Conservation (phyloP, 2,888 invertebrate species). For the Andrena hattorfiana region DNA sequence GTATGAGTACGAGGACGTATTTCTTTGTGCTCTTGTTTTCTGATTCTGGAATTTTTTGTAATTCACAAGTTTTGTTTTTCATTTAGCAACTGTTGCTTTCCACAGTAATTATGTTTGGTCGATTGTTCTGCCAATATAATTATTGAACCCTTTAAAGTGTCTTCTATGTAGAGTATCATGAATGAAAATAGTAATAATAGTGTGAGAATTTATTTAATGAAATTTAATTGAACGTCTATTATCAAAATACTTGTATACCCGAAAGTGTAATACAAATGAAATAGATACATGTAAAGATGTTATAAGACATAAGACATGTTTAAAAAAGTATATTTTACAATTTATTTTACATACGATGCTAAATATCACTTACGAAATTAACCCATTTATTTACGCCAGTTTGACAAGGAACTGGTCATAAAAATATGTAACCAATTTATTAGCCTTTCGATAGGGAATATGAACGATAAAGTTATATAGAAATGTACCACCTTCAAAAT, state of each 20-base stretch:
- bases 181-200: not conserved
- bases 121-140: not conserved
- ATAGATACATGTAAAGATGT: too few relatives aligned
- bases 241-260: too few relatives aligned
- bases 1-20: not conserved
- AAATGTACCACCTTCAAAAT: not conserved
- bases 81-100: not conserved
- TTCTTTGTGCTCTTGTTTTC: not conserved
- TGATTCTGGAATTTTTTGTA: not conserved
- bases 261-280: too few relatives aligned
- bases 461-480: not conserved
- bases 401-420: not conserved
- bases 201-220: too few relatives aligned
- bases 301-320: too few relatives aligned
- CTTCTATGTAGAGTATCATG: not conserved
- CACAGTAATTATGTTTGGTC: not conserved
- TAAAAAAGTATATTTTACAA: too few relatives aligned
- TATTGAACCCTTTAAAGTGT: not conserved
- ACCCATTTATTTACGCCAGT: not conserved
- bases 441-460: not conserved
- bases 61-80: not conserved
- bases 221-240: too few relatives aligned
- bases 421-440: not conserved
- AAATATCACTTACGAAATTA: too few relatives aligned
- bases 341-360: too few relatives aligned